Base-by-base conservation (phyloP, 1,140 invertebrate species). In the Dolichoris vasculosae region DNA sequence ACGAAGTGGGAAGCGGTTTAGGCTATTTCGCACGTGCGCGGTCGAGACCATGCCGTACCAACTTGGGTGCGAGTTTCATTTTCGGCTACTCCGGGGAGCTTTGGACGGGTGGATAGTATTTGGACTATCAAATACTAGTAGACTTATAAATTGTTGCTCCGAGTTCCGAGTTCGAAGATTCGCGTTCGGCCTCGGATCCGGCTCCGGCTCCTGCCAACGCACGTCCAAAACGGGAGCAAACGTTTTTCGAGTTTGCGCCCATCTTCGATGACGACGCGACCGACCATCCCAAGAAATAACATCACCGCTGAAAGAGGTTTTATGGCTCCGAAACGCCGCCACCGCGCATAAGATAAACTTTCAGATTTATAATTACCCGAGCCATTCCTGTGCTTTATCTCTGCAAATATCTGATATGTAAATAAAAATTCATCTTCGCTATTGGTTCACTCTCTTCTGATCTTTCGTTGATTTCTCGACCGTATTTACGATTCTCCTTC, bases 301-400 rank as follows among this genome's bases (percentile, higher is more conserved):
- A 26, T 46, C 79, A n/a, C 64, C 48, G 63, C 17, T 26, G 40
- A n/a, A 35, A 2, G 38, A 79, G 38, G 59, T 64, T 40, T 63
- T 80, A 77, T 55, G 59, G 20, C 9, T 32, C 40, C 30, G 75
- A 51, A 46, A 15, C 75, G 51, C 8, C 77, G 51, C 35, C 48
- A 2, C 38, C 17, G 30, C 13, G 38, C 23, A 11, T 20, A 32
- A 69, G 23, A n/a, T 26, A 38, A 17, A 17, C 11, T 13, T n/a
- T 35, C 23, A 48, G 80, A 82, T 82, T 82, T 73, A 51, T 55
- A 51, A 82, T 82, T 82, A 73, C 43, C 67, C 73, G 55, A 51
- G 46, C 69, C 67, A 38, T 13, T 46, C 40, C 23, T 35, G 9
- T 82, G 17, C 7, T 55, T 82, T 2, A 3, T 23, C n/a, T 51